Conservation (phyloP, 2,797 vertebrate species). For the Dicrostonyx torquatus region DNA sequence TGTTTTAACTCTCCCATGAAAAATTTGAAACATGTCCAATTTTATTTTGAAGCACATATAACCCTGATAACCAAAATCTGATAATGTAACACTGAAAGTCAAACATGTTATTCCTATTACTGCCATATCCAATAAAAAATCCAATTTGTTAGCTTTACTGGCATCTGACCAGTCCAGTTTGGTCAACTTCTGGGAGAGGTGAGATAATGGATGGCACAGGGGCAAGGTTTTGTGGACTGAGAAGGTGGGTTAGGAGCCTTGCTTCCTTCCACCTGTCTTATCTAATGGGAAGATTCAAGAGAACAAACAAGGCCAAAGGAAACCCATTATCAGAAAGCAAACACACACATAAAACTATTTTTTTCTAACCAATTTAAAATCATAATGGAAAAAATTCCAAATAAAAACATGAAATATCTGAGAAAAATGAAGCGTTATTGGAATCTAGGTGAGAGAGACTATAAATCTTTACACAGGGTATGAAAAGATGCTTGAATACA, state of each 20-base stretch:
- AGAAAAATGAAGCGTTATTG: not conserved
- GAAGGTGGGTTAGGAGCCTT: not conserved
- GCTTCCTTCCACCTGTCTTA: not conserved
- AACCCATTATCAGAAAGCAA: not conserved
- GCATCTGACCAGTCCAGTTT: not conserved
- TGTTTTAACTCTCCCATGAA: not conserved
- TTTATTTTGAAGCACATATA: not conserved
- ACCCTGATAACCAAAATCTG: not conserved
- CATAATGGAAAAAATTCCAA: not conserved
- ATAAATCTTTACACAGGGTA: not conserved
- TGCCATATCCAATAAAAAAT: not conserved
- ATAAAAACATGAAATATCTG: conserved; percentile 33
- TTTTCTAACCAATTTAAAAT: not conserved
- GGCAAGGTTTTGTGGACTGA: not conserved
- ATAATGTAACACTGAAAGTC: not conserved
- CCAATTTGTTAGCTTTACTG: not conserved
- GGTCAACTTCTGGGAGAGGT: not conserved
- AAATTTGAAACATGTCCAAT: not conserved
- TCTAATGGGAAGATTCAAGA: not conserved
- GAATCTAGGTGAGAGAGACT: not conserved
- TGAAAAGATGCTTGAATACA: not conserved
- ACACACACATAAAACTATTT: not conserved
- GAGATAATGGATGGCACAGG: not conserved
- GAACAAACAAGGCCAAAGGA: not conserved
- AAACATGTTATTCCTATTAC: not conserved